phyloP scores from a whole-genome alignment of 2,113 vertebrate species.

The Microtus richardsoni region DNA sequence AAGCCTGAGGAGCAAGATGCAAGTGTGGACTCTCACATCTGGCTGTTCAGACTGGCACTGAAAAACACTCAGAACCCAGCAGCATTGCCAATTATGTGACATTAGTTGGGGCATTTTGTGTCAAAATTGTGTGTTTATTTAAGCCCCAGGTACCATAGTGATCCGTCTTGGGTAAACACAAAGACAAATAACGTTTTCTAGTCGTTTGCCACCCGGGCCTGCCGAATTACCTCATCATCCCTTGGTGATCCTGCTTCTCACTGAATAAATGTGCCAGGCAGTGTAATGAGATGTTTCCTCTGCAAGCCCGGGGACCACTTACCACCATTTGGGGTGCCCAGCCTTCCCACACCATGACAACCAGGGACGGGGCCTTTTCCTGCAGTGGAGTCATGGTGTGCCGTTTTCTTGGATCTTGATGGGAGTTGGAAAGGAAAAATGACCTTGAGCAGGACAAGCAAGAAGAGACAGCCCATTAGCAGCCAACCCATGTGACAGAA shows the following conservation, averaged over 20 bases:
- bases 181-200: constrained; percentile 39
- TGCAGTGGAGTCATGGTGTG: background rate
- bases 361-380: background rate
- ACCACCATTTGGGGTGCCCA: constrained; percentile 1
- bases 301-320: background rate
- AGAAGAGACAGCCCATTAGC: constrained; percentile 72
- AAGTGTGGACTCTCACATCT: background rate
- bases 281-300: constrained; percentile 57
- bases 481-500: constrained; percentile 65
- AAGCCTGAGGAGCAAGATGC: background rate
- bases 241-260: background rate
- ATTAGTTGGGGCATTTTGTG: constrained; percentile 59
- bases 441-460: constrained; percentile 67
- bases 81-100: constrained; percentile 38
- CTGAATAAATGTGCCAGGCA: constrained; percentile 13
- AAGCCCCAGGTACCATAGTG: constrained; percentile 34
- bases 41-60: constrained; percentile 17
- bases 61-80: constrained; percentile 36
- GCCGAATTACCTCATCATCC: background rate
- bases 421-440: constrained; percentile 70
- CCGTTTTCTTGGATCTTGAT: constrained; percentile 64
- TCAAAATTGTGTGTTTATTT: constrained; percentile 58
- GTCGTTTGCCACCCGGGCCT: constrained; percentile 52
- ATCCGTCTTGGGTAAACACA: constrained; percentile 41
- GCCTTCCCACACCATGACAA: background rate